Conservation (phyloP, 1,140 invertebrate genomes). For the Lucilia cuprina region DNA sequence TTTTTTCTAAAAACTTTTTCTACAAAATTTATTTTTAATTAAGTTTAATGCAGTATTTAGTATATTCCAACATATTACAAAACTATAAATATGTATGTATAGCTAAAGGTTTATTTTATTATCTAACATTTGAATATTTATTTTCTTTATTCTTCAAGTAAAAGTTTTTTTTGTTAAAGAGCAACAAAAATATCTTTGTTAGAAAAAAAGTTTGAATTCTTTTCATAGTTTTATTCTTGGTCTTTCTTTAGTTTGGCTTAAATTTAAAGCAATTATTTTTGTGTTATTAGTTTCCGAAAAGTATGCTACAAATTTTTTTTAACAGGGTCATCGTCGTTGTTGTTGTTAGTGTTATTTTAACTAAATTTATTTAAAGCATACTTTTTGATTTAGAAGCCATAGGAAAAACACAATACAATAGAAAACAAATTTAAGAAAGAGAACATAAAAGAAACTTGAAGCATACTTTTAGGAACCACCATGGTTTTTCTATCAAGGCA, state of each 20-base stretch:
- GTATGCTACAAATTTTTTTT: neutral
- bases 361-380: constrained; percentile 12
- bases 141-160: neutral
- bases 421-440: neutral
- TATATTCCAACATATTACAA: neutral
- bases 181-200: neutral
- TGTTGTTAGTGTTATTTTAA: neutral
- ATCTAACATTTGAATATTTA: constrained; percentile 16
- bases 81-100: neutral
- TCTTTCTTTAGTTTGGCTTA: neutral
- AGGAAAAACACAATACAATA: neutral
- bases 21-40: constrained; percentile 21
- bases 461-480: constrained; percentile 16
- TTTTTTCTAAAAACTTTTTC: neutral
- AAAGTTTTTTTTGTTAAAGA: neutral
- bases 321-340: neutral
- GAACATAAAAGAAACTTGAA: neutral
- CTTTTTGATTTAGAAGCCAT: constrained; percentile 14
- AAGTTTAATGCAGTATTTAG: neutral
- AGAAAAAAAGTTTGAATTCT: neutral
- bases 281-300: neutral
- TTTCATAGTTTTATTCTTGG: neutral
- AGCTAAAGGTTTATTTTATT: constrained; percentile 30
- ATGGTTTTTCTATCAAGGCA: neutral
- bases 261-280: constrained; percentile 9